Conservation (phyloP, 2,113 vertebrate genomes). For the Amblyopsis rosae region DNA sequence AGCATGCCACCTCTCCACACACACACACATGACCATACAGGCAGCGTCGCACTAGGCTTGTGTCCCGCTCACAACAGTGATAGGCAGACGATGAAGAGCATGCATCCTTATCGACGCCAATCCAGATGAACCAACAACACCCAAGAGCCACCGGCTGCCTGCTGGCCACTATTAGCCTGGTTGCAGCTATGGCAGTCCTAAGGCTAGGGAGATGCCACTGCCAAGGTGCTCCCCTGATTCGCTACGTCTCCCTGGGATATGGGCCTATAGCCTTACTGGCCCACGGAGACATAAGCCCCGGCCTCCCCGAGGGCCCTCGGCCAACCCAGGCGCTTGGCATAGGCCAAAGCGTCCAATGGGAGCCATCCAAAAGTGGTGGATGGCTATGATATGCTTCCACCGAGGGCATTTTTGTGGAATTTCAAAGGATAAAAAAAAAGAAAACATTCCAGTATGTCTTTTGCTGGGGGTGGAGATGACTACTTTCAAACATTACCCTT, state of each 20-base stretch:
- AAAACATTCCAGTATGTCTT: slow-evolving; percentile 53
- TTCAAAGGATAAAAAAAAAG: slow-evolving; percentile 71
- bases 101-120: slow-evolving; percentile 78
- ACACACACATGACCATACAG: slow-evolving; percentile 2
- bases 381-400: slow-evolving; percentile 78
- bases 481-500: slow-evolving; percentile 38
- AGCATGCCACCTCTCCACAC: background rate
- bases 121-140: slow-evolving; percentile 80
- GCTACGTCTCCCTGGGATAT: slow-evolving; percentile 71
- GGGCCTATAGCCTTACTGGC: slow-evolving; percentile 77
- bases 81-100: slow-evolving; percentile 75
- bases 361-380: slow-evolving; percentile 73
- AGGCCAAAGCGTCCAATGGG: slow-evolving; percentile 62
- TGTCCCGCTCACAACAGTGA: slow-evolving; percentile 71
- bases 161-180: slow-evolving; percentile 72
- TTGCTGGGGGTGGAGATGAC: slow-evolving; percentile 60
- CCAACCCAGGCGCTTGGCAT: slow-evolving; percentile 76
- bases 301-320: slow-evolving; percentile 73
- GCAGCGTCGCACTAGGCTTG: slow-evolving; percentile 51
- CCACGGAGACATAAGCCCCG: slow-evolving; percentile 76
- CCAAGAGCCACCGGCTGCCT: slow-evolving; percentile 71
- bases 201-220: slow-evolving; percentile 63
- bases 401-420: slow-evolving; percentile 76
- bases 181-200: slow-evolving; percentile 74
- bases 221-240: slow-evolving; percentile 76